These are phyloP conservation scores for Adoxophyes honmai DNA, from an alignment of 1,140 invertebrate species.

Conservation along the genomic window DNA sequence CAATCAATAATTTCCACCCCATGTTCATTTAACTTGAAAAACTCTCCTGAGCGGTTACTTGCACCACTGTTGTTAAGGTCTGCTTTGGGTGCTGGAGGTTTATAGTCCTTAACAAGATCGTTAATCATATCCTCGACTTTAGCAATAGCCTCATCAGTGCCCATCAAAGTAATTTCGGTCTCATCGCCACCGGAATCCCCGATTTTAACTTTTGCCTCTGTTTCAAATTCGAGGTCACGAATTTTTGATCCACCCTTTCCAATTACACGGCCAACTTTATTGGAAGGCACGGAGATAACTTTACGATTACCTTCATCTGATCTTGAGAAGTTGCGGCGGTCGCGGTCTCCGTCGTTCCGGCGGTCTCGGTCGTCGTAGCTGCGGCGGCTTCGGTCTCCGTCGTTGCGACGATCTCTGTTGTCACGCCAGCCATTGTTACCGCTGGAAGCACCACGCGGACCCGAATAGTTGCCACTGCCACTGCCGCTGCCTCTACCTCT, in stretches of 20 bases:
- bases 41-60: conserved; percentile 53
- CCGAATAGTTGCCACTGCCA: conserved; percentile 41
- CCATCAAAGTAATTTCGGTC: conserved; percentile 75
- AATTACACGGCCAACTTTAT: conserved; percentile 66
- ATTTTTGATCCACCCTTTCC: conserved; percentile 87
- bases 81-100: conserved; percentile 28
- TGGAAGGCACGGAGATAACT: conserved; percentile 49
- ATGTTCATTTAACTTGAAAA: conserved; percentile 43
- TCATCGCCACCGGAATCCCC: conserved; percentile 54
- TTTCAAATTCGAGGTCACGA: conserved; percentile 80
- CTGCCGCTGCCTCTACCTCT: conserved; percentile 27
- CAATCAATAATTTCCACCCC: conserved; percentile 60
- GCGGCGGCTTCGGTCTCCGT: too few relatives aligned
- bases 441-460: conserved; percentile 25
- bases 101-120: conserved; percentile 65
- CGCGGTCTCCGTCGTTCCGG: neutral
- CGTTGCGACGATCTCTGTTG: conserved; percentile 4
- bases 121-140: conserved; percentile 78
- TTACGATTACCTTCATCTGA: conserved; percentile 43
- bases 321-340: conserved; percentile 25
- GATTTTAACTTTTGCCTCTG: conserved; percentile 58
- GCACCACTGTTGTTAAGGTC: conserved; percentile 27
- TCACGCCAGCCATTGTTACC: neutral
- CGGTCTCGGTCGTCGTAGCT: conserved; percentile 6
- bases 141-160: conserved; percentile 71